Evolutionary conservation across 1,140 invertebrate genomes (phyloP).

Genomic region (Drosophila auraria): DNA sequence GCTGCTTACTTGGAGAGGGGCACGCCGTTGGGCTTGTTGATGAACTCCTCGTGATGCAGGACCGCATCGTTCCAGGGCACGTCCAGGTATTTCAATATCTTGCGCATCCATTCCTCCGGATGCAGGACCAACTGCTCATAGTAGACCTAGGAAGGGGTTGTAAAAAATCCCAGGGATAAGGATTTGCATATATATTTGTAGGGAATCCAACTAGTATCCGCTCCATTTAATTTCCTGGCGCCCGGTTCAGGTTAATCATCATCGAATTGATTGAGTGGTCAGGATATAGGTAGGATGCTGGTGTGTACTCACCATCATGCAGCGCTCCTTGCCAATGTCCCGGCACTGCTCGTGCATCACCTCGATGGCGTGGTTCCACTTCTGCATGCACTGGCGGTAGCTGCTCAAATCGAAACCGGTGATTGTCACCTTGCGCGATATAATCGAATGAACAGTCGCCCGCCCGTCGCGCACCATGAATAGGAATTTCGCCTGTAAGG

Average conservation of each 20-base stretch:
- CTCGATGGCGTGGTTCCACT: conserved; percentile 98
- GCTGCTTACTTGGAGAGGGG: conserved; percentile 94
- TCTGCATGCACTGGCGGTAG: conserved; percentile 96
- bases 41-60: conserved; percentile 98
- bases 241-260: conserved; percentile 30
- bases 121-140: conserved; percentile 99
- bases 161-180: too few relatives aligned
- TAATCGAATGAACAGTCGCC: conserved; percentile 98
- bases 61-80: conserved; percentile 98
- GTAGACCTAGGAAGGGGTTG: conserved; percentile 87
- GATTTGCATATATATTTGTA: too few relatives aligned
- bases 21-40: conserved; percentile 98
- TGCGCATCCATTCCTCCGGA: conserved; percentile 95
- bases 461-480: conserved; percentile 99
- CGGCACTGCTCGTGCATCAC: conserved; percentile 98
- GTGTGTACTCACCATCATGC: conserved; percentile 89
- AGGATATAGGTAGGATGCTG: too few relatives aligned
- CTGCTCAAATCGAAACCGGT: conserved; percentile 98
- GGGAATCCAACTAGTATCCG: background rate
- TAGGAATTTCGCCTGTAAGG: conserved; percentile 94
- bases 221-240: conserved; percentile 27
- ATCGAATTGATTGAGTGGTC: conserved; percentile 24
- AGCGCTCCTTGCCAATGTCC: conserved; percentile 92
- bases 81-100: conserved; percentile 95
- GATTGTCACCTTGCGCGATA: conserved; percentile 98